Conservation (phyloP, 30 jellyfish, hydroid and myxozoan species). For the Pelagia noctiluca region DNA sequence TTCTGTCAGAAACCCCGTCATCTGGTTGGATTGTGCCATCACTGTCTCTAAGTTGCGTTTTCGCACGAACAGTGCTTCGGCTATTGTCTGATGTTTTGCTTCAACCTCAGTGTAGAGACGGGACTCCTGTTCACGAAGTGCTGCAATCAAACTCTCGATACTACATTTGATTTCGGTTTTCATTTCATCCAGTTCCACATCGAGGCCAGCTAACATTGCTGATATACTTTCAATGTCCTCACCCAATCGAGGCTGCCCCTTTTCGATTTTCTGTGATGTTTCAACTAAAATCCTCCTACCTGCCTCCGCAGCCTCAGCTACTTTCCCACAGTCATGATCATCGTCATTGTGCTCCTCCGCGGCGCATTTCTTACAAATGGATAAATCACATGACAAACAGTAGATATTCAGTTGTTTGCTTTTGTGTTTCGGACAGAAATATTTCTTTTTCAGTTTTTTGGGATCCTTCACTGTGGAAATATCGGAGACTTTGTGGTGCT, state of each 20-base stretch:
- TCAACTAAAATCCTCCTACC: slow-evolving; percentile 58
- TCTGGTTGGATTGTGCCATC: slow-evolving; percentile 41
- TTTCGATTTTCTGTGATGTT: slow-evolving; percentile 49
- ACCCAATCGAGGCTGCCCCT: slow-evolving; percentile 49
- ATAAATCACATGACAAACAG: slow-evolving; percentile 81
- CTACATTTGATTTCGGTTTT: slow-evolving; percentile 65
- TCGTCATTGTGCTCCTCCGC: slow-evolving; percentile 67
- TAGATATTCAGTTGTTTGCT: slow-evolving; percentile 62
- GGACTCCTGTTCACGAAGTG: slow-evolving; percentile 70
- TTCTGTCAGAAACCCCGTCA: slow-evolving; percentile 41
- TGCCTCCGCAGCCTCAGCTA: slow-evolving; percentile 76
- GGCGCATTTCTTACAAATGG: slow-evolving; percentile 88
- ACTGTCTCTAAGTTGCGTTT: slow-evolving; percentile 48
- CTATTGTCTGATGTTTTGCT: slow-evolving; percentile 46
- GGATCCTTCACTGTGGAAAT: slow-evolving; percentile 59
- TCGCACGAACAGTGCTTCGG: slow-evolving; percentile 56
- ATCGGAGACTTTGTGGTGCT: slow-evolving; percentile 57
- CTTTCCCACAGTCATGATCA: slow-evolving; percentile 79
- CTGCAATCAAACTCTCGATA: slow-evolving; percentile 64
- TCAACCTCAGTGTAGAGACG: slow-evolving; percentile 66
- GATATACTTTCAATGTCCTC: slow-evolving; percentile 64
- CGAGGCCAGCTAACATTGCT: slow-evolving; percentile 65
- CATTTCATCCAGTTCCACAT: slow-evolving; percentile 75
- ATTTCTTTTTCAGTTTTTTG: slow-evolving; percentile 49
- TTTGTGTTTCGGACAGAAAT: slow-evolving; percentile 84